phyloP scores from a whole-genome alignment of 2,888 invertebrate species.

The Sesamia inferens region DNA sequence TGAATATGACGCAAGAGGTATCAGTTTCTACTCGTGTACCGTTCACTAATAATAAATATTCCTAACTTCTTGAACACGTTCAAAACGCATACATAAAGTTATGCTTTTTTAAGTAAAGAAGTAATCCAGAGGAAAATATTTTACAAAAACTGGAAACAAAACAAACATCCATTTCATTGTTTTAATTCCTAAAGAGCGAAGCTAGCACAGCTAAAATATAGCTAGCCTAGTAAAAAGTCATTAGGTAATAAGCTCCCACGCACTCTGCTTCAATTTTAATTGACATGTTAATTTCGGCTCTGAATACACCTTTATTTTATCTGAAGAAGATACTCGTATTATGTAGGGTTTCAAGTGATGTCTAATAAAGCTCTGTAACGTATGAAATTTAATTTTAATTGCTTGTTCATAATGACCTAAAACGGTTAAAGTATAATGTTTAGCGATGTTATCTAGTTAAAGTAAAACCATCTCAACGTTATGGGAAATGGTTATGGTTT shows the following conservation, averaged over 20 bases:
- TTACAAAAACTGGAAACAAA: slow-evolving; percentile 12
- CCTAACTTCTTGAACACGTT: slow-evolving; percentile 22
- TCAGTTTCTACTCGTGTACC: slow-evolving; percentile 6
- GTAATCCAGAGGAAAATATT: background rate
- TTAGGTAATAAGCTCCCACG: slow-evolving; percentile 39
- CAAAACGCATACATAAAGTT: background rate
- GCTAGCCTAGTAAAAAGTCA: slow-evolving; percentile 34
- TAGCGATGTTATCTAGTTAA: no score
- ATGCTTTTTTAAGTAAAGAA: background rate
- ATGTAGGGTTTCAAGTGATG: slow-evolving; percentile 26
- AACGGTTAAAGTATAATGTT: no score
- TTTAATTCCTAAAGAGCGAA: slow-evolving; percentile 15
- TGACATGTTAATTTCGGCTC: slow-evolving; percentile 30
- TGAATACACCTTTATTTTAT: slow-evolving; percentile 17
- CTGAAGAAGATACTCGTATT: slow-evolving; percentile 22
- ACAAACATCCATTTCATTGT: slow-evolving; percentile 28
- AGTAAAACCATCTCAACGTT: no score
- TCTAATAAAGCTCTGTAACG: background rate
- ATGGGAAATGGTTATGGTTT: no score
- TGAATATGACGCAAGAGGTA: slow-evolving; percentile 3
- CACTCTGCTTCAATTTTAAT: slow-evolving; percentile 36
- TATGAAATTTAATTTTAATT: slow-evolving; percentile 3
- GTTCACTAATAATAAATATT: slow-evolving; percentile 37
- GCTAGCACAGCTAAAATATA: slow-evolving; percentile 27
- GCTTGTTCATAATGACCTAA: background rate